Evolutionary conservation across 2,113 vertebrate species (phyloP).

Genomic region (Odobenus rosmarus): DNA sequence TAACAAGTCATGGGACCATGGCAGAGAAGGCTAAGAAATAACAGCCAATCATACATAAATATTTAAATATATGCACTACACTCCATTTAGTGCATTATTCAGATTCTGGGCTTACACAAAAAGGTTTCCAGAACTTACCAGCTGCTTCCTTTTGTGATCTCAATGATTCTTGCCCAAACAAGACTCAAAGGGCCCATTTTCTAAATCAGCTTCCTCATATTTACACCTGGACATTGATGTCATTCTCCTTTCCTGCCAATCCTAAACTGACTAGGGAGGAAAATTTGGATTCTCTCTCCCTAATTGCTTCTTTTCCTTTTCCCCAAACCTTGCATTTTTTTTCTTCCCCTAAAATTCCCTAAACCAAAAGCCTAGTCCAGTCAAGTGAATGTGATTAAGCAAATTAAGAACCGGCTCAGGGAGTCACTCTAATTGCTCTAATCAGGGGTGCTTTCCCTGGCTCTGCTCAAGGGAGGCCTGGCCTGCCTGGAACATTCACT

Average conservation of each 20-base stretch:
- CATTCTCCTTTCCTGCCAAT: not conserved
- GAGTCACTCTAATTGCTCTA: constrained; percentile 29
- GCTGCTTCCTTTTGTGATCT: constrained; percentile 64
- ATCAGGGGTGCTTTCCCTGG: not conserved
- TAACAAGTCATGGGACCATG: not conserved
- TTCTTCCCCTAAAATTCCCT: not conserved
- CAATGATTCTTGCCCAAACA: constrained; percentile 18
- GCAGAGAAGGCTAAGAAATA: constrained; percentile 12
- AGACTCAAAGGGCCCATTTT: not conserved
- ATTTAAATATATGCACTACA: constrained; percentile 66
- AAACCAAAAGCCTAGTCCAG: constrained; percentile 33
- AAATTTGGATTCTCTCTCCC: not conserved
- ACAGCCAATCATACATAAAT: constrained; percentile 47
- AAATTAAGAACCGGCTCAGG: constrained; percentile 18
- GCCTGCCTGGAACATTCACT: not conserved
- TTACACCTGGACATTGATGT: not conserved
- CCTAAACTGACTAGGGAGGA: not conserved
- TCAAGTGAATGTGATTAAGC: constrained; percentile 42
- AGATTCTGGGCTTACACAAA: constrained; percentile 51
- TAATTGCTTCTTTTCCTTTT: constrained; percentile 8
- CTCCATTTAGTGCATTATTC: constrained; percentile 49
- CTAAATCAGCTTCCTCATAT: not conserved
- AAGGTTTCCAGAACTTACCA: constrained; percentile 51
- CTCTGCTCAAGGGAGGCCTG: not conserved
- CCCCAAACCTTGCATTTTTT: not conserved